Percentiles rank a stretch among this genome's conserved stretches.
phyloP scores from a whole-genome alignment of 2,888 invertebrate genomes.

The Tolmerus cingulatus region DNA sequence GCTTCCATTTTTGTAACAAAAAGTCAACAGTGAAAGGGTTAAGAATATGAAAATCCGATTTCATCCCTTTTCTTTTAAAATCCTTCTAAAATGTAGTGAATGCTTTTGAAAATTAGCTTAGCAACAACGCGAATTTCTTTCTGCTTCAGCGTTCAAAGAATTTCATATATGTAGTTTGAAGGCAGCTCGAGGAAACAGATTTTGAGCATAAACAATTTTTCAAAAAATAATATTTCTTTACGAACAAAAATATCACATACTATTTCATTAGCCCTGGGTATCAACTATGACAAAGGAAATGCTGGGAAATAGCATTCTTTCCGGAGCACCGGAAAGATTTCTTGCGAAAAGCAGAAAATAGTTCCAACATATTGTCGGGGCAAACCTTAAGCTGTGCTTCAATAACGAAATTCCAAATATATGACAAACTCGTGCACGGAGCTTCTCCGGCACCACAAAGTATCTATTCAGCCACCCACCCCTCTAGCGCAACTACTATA shows the following conservation, averaged over 20 bases:
- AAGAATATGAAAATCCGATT: too few relatives aligned
- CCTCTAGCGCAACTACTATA: not conserved
- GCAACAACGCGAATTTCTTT: not conserved
- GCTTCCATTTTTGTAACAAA: too few relatives aligned
- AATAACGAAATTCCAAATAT: slow-evolving; percentile 37
- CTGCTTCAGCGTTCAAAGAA: not conserved
- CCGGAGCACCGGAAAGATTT: not conserved
- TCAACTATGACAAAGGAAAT: slow-evolving; percentile 35
- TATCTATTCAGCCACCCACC: slow-evolving; percentile 5
- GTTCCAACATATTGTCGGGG: slow-evolving; percentile 29
- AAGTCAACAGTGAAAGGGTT: too few relatives aligned
- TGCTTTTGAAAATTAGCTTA: not conserved
- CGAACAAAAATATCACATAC: slow-evolving; percentile 7
- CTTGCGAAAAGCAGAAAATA: slow-evolving; percentile 25
- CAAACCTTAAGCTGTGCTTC: slow-evolving; percentile 27
- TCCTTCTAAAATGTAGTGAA: not conserved
- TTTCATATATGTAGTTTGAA: not conserved
- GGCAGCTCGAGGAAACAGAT: not conserved
- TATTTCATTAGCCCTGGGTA: slow-evolving; percentile 19
- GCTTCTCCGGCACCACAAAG: not conserved
- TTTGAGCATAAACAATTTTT: slow-evolving; percentile 24
- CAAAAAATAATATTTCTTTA: not conserved
- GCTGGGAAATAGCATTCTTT: not conserved
- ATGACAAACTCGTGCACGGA: slow-evolving; percentile 25
- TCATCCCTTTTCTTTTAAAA: too few relatives aligned